Percentiles rank a stretch among this genome's conserved stretches.
Evolutionary conservation across 2,797 vertebrate genomes (phyloP).

Genomic region (Danio aesculapii): DNA sequence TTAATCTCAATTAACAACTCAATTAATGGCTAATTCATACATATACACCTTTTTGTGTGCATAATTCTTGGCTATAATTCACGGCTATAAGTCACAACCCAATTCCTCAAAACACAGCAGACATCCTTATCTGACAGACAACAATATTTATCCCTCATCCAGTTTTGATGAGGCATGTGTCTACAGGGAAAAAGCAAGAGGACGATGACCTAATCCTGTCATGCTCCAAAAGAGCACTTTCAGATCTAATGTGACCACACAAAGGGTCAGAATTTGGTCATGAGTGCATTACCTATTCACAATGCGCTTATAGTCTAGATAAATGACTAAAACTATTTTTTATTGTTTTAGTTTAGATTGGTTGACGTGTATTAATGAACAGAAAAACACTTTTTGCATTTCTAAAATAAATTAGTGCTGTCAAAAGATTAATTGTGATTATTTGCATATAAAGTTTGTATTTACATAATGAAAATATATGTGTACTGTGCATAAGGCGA

Average conservation of each 20-base stretch:
- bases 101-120: background rate
- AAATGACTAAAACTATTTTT: background rate
- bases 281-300: slow-evolving; percentile 6
- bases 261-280: slow-evolving; percentile 31
- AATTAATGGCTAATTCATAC: background rate
- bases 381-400: too few relatives aligned
- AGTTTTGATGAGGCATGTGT: slow-evolving; percentile 47
- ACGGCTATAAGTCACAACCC: background rate
- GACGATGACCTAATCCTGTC: slow-evolving; percentile 44
- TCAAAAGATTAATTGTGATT: too few relatives aligned
- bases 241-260: slow-evolving; percentile 26
- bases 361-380: background rate
- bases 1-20: too few relatives aligned
- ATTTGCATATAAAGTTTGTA: too few relatives aligned
- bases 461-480: too few relatives aligned
- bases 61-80: background rate
- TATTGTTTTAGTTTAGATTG: background rate
- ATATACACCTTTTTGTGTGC: background rate
- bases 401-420: too few relatives aligned
- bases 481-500: too few relatives aligned
- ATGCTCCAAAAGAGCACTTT: slow-evolving; percentile 23
- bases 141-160: slow-evolving; percentile 27
- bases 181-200: slow-evolving; percentile 9
- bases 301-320: slow-evolving; percentile 8
- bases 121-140: slow-evolving; percentile 5